Evolutionary conservation across 2,113 vertebrate species (phyloP).

Genomic region (Pelusios castaneus): DNA sequence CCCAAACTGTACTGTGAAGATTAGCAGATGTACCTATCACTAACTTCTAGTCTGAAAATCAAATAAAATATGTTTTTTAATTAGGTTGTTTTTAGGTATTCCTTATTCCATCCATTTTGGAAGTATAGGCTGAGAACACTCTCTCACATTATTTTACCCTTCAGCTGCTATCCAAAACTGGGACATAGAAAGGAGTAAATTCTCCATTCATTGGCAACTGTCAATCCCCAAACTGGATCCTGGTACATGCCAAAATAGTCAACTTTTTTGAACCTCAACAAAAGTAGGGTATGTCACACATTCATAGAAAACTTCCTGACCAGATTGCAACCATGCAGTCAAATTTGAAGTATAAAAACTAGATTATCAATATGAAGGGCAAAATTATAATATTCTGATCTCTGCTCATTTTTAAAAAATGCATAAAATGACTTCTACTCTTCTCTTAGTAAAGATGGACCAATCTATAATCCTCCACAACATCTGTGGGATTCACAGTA

Average conservation of each 20-base stretch:
- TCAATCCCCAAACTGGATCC: neutral
- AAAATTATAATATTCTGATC: neutral
- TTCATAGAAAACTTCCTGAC: neutral
- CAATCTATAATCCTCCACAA: neutral
- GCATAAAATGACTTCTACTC: neutral
- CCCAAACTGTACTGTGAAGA: too few relatives aligned
- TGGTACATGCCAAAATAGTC: neutral
- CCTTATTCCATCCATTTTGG: neutral
- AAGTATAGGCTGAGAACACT: neutral
- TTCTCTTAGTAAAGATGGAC: neutral
- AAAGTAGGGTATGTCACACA: neutral
- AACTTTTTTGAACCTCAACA: neutral
- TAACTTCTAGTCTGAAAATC: neutral
- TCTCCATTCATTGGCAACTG: neutral
- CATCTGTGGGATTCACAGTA: slow-evolving; percentile 19
- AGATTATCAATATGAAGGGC: neutral
- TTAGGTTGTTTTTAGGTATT: neutral
- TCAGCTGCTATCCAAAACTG: neutral
- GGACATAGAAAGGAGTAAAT: neutral
- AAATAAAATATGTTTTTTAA: neutral
- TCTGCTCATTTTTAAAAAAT: neutral
- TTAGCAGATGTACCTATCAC: neutral
- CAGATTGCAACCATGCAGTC: neutral
- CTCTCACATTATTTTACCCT: neutral
- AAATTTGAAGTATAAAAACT: neutral